These are phyloP conservation scores for Megaustenia siamemsis DNA, from an alignment of 2,888 invertebrate species.

Conservation along the genomic window DNA sequence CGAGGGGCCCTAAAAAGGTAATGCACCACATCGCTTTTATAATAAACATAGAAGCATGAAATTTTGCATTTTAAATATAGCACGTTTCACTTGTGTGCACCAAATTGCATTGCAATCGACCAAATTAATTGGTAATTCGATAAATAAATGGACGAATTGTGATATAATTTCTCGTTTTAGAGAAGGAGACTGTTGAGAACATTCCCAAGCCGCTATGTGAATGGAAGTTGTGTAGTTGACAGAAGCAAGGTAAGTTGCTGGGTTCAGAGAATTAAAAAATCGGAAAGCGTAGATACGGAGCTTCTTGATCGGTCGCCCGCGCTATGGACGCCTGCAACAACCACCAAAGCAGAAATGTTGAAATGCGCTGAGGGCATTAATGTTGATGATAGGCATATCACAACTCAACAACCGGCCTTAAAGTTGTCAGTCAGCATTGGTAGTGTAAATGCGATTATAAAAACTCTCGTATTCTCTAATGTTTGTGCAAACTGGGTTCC, in stretches of 20 bases:
- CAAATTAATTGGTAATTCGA: too few species aligned
- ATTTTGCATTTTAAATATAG: too few species aligned
- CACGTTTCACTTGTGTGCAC: too few species aligned
- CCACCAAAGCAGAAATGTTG: background rate
- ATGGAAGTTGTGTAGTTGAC: slow-evolving; percentile 4
- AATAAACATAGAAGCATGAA: too few species aligned
- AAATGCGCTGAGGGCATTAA: background rate
- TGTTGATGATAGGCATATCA: too few species aligned
- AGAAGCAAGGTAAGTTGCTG: background rate
- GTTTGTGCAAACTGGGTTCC: too few species aligned
- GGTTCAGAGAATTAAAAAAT: slow-evolving; percentile 9
- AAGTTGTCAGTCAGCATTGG: background rate
- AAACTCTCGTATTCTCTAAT: too few species aligned
- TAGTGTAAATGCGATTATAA: background rate
- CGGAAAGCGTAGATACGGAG: background rate
- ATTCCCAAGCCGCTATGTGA: background rate
- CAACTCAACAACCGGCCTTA: background rate
- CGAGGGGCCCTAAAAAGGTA: too few species aligned
- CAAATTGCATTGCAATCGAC: too few species aligned
- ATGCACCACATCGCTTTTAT: too few species aligned
- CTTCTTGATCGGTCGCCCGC: background rate
- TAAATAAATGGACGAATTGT: too few species aligned
- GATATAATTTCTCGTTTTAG: background rate
- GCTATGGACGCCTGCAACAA: background rate
- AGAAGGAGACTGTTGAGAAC: slow-evolving; percentile 1